Percentiles rank a stretch among this genome's conserved stretches.
Conservation (phyloP, 2,888 invertebrate genomes). For the Copidosoma aretas region DNA sequence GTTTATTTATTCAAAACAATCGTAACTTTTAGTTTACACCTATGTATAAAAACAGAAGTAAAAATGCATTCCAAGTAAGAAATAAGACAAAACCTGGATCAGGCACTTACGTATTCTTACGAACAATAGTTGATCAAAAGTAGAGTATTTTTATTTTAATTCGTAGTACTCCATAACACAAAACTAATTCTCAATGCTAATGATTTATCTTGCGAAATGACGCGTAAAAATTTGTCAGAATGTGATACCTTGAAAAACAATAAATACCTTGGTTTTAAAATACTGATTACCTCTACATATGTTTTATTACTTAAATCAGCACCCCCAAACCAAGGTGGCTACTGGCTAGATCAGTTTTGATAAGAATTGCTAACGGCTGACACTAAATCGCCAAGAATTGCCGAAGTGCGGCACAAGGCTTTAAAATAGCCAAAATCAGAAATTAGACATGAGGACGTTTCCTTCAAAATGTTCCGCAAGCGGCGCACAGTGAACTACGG, state of each 20-base stretch:
- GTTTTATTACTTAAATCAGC: no score
- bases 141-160: slow-evolving; percentile 49
- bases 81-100: slow-evolving; percentile 36
- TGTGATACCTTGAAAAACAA: slow-evolving; percentile 38
- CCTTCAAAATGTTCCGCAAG: no score
- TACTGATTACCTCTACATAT: no score
- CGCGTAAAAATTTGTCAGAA: slow-evolving; percentile 37
- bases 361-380: no score
- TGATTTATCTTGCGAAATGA: slow-evolving; percentile 34
- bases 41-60: slow-evolving; percentile 53
- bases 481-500: no score
- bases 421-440: no score
- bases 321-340: no score
- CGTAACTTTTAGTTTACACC: slow-evolving; percentile 52
- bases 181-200: slow-evolving; percentile 51
- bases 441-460: no score
- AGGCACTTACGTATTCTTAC: slow-evolving; percentile 39
- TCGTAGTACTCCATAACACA: slow-evolving; percentile 58
- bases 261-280: no score
- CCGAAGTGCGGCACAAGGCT: no score
- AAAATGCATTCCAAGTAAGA: slow-evolving; percentile 42
- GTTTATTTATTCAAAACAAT: slow-evolving; percentile 54
- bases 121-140: slow-evolving; percentile 42
- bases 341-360: no score
- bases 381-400: no score